These are phyloP conservation scores for Phylloscopus trochilus DNA, from an alignment of 2,113 vertebrate species.

Conservation along the genomic window DNA sequence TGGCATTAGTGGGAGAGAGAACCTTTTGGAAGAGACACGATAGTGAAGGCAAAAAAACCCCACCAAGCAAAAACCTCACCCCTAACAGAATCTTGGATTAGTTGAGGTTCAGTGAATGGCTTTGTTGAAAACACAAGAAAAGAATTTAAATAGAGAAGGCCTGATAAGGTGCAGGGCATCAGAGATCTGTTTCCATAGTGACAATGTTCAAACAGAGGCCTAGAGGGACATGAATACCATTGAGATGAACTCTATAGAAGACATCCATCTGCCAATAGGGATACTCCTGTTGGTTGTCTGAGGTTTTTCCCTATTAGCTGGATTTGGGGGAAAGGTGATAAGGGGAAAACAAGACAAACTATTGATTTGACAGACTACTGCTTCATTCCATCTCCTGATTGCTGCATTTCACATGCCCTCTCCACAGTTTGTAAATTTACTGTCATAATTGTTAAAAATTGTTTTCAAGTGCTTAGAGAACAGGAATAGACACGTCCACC, in stretches of 20 bases:
- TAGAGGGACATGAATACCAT: constrained; percentile 50
- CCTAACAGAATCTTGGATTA: constrained; percentile 71
- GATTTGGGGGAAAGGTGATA: not conserved
- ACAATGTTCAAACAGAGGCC: constrained; percentile 62
- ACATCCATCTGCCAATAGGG: not conserved
- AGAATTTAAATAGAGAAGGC: constrained; percentile 71
- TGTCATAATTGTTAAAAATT: not conserved
- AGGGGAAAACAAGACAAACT: not conserved
- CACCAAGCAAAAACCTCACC: not conserved
- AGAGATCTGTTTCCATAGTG: constrained; percentile 70
- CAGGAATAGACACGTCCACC: not conserved
- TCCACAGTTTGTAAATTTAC: not conserved
- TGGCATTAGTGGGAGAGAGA: not conserved
- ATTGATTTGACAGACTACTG: not conserved
- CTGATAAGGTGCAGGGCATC: constrained; percentile 69
- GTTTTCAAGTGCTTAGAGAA: not conserved
- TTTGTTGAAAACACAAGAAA: constrained; percentile 70
- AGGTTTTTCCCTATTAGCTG: not conserved
- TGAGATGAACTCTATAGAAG: constrained; percentile 22
- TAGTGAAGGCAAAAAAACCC: not conserved
- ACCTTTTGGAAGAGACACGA: constrained; percentile 2
- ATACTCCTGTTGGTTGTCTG: not conserved
- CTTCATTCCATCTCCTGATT: not conserved
- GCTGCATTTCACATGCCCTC: not conserved
- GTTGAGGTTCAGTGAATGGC: constrained; percentile 73